A percentile compares a stretch with the other conserved stretches of the same genome.
These are phyloP conservation scores for Pseudococcus viburni DNA, from an alignment of 2,888 invertebrate genomes.

Conservation along the genomic window DNA sequence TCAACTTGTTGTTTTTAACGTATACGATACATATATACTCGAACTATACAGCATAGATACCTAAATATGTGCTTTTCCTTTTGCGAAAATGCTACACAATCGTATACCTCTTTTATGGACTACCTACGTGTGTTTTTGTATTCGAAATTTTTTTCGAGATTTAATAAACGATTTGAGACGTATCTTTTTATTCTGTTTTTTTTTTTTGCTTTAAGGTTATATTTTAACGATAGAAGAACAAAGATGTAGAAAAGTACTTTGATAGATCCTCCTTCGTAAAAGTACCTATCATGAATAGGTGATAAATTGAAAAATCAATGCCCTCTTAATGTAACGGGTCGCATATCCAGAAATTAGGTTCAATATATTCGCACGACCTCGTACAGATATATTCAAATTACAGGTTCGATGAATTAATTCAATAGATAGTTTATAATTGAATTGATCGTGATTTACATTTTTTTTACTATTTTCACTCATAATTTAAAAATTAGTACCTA, in stretches of 20 bases:
- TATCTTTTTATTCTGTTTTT: not conserved
- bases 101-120: not conserved
- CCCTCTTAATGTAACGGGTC: not conserved
- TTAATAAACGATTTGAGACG: not conserved
- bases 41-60: too few species aligned
- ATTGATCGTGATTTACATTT: not conserved
- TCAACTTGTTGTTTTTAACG: not conserved
- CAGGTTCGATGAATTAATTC: constrained; percentile 3
- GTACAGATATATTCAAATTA: not conserved
- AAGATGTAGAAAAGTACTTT: too few species aligned
- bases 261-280: not conserved
- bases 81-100: not conserved
- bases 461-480: too few species aligned
- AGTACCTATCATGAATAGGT: not conserved
- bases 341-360: too few species aligned
- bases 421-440: not conserved
- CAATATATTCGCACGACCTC: too few species aligned
- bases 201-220: not conserved
- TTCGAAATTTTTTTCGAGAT: not conserved
- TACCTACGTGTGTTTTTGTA: not conserved
- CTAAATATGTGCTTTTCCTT: not conserved
- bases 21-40: not conserved
- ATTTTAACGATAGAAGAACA: not conserved
- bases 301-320: not conserved
- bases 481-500: too few species aligned